Evolutionary conservation across 1,140 invertebrate genomes (phyloP), one percentile per base, ranked within the genome.

Genomic region (Ips typographus): DNA sequence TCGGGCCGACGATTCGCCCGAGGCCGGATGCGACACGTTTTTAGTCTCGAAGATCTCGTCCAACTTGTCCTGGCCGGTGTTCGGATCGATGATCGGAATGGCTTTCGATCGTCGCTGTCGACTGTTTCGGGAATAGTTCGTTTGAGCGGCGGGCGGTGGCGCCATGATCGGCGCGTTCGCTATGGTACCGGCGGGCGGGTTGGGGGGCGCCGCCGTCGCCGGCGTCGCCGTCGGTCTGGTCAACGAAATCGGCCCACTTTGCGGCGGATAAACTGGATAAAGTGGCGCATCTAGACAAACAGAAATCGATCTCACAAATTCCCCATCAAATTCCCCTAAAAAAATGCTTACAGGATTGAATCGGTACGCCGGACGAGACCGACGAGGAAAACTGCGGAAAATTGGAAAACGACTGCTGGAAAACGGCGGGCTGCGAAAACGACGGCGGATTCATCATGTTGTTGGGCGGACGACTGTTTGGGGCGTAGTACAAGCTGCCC

Each of bases 1-100:
- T 47, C 79, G 71, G 4, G 79, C 79, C 2, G 78, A 80, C 4
- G 79, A 79, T 51, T 80, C 78, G 1, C 76, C 78, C 3, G 79
- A 80, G 5, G 75, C 63, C 0, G 78, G 76, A 74, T 78, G 77
- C 2, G 77, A 77, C 37, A 76, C 77, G 43, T 74, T 73, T 36
- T 74, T 66, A 38, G 4, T 5, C n/a, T 77, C 74, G 62, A 64
- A 78, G 7, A 77, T 75, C 60, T 79, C 78, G 57, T 74, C 65
- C 53, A 77, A 68, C 70, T 71, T 73, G 68, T 79, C 73, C 49
- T 65, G 73, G 72, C 78, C 78, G 42, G 79, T 78, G 22, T 44
- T 62, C 22, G 79, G 79, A 74, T 80, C 76, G 40, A 80, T 79
- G 59, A 80, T 76, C 38, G 71, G 65, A 75, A 69, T 6, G 75